Evolutionary conservation across 2,888 invertebrate genomes (phyloP).

Genomic region (Leucophora obtusa): DNA sequence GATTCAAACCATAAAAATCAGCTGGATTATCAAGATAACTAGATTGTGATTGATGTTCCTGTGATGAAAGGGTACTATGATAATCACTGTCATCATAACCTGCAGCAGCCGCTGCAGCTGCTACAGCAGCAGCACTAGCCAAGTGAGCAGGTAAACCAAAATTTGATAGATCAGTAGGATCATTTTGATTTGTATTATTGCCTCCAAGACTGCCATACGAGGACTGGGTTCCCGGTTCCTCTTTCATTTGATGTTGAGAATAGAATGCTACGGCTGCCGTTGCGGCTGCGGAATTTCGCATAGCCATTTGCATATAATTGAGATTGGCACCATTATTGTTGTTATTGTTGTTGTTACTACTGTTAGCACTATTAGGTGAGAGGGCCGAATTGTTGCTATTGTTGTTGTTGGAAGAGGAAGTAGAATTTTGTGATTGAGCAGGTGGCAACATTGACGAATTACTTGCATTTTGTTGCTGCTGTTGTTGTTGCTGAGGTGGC

Average conservation of each 20-base stretch:
- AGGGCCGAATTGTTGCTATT: constrained; percentile 71
- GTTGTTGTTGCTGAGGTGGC: constrained; percentile 77
- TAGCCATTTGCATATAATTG: constrained; percentile 77
- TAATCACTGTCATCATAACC: constrained; percentile 73
- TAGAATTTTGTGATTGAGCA: constrained; percentile 73
- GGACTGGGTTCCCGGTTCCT: constrained; percentile 76
- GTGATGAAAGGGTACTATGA: constrained; percentile 71
- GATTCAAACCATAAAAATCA: constrained; percentile 70
- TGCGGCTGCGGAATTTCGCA: constrained; percentile 69
- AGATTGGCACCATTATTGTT: constrained; percentile 75
- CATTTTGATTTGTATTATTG: constrained; percentile 69
- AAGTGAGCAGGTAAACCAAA: constrained; percentile 73
- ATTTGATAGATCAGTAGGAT: constrained; percentile 76
- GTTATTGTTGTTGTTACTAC: constrained; percentile 68
- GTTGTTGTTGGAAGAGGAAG: constrained; percentile 68
- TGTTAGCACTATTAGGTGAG: constrained; percentile 67
- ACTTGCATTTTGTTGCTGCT: constrained; percentile 73
- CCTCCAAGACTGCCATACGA: constrained; percentile 70
- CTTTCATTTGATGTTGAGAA: constrained; percentile 77
- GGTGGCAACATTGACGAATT: constrained; percentile 67
- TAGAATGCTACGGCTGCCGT: constrained; percentile 74
- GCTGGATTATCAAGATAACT: constrained; percentile 74
- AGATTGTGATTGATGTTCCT: constrained; percentile 74
- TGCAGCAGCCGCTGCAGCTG: constrained; percentile 57
- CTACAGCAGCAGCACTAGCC: constrained; percentile 67